These are phyloP conservation scores for Microctenopoma steveboyesi DNA, from an alignment of 2,797 vertebrate genomes.

Conservation along the genomic window DNA sequence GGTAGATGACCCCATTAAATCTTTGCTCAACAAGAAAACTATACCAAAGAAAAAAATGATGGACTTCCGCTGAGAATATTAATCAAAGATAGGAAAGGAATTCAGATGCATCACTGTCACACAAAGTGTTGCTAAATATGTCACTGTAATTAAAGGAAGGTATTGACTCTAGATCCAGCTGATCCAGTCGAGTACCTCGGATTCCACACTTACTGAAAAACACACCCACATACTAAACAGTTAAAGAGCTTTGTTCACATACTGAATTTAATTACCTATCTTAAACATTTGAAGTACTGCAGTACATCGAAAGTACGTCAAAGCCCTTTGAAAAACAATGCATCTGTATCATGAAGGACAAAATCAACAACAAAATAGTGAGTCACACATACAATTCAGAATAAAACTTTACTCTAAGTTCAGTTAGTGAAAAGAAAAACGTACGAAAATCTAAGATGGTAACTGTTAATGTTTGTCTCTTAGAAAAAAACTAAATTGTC, in stretches of 20 bases:
- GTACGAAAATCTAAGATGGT: no score
- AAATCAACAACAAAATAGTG: no score
- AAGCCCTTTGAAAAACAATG: no score
- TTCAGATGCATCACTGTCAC: neutral
- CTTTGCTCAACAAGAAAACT: neutral
- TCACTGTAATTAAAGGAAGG: neutral
- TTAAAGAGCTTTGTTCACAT: neutral
- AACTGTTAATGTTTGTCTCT: no score
- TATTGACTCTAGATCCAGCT: accelerated
- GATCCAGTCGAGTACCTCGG: neutral
- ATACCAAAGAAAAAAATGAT: neutral
- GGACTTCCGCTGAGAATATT: neutral
- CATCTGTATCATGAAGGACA: no score
- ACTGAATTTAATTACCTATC: neutral
- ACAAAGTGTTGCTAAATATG: accelerated
- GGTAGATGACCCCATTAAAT: neutral
- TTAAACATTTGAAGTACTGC: neutral
- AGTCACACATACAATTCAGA: neutral
- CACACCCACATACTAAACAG: neutral
- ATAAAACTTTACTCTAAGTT: no score
- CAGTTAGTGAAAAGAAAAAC: no score
- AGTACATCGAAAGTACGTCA: no score
- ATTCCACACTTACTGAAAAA: accelerated
- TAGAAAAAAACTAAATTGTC: no score
- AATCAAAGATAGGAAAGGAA: neutral